Conservation (phyloP, 2,888 invertebrate species). For the Microctonus hyperodae region DNA sequence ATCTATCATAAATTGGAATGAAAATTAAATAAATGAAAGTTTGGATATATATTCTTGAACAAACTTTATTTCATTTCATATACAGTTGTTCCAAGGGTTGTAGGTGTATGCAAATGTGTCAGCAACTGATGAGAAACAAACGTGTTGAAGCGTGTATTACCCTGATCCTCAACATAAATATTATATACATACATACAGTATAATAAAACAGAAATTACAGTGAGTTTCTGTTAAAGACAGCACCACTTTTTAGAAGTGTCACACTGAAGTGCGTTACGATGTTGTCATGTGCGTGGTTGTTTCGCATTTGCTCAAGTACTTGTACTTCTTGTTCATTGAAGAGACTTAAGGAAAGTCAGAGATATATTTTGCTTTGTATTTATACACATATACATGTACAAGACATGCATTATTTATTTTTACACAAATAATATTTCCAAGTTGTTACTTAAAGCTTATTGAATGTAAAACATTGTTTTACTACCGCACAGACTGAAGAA, state of each 20-base stretch:
- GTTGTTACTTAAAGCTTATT: neutral
- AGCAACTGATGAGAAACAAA: neutral
- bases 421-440: neutral
- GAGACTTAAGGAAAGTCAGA: neutral
- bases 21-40: neutral
- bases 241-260: slow-evolving; percentile 45
- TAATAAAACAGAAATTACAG: slow-evolving; percentile 47
- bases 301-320: slow-evolving; percentile 11
- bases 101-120: too few relatives aligned
- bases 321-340: neutral
- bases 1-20: too few relatives aligned
- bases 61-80: neutral
- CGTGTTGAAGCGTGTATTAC: neutral
- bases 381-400: neutral
- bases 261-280: slow-evolving; percentile 44
- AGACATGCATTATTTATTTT: too few relatives aligned
- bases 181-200: neutral
- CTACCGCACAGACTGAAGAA: neutral
- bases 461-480: neutral
- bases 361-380: neutral
- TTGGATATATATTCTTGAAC: neutral
- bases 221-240: slow-evolving; percentile 38
- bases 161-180: neutral
- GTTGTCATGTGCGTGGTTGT: slow-evolving; percentile 23
- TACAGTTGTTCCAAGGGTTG: slow-evolving; percentile 5